Percentiles rank a stretch among this genome's conserved stretches.
phyloP scores from a whole-genome alignment of 2,888 invertebrate genomes.

The Melanostoma mellinum region DNA sequence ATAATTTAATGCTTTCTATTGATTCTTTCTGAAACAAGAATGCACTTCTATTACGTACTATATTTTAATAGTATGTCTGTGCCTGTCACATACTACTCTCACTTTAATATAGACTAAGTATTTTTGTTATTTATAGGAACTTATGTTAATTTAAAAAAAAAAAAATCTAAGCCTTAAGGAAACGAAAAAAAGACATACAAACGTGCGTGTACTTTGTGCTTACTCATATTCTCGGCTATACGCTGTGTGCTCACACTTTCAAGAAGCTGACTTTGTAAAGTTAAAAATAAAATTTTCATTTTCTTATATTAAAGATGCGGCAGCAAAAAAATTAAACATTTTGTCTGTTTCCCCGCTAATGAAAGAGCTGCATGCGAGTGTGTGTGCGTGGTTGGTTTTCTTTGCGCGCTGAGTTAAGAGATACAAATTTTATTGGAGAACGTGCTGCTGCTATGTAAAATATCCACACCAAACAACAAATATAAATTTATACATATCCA shows the following conservation, averaged over 20 bases:
- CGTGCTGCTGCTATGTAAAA: constrained; percentile 27
- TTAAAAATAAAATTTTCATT: constrained; percentile 79
- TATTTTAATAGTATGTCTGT: too few relatives aligned
- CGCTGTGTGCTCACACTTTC: constrained; percentile 55
- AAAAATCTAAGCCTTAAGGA: background rate
- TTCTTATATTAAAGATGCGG: constrained; percentile 56
- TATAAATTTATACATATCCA: constrained; percentile 37
- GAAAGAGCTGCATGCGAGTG: background rate
- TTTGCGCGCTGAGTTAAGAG: constrained; percentile 42
- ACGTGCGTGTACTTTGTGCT: constrained; percentile 38
- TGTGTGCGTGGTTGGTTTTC: constrained; percentile 55
- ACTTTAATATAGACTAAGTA: background rate
- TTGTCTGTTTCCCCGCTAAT: constrained; percentile 13
- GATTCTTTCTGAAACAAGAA: too few relatives aligned
- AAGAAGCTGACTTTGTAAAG: constrained; percentile 76
- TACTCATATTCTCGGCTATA: constrained; percentile 40
- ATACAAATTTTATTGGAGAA: constrained; percentile 46
- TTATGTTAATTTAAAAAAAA: constrained; percentile 1
- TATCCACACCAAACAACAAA: constrained; percentile 31
- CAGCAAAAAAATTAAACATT: constrained; percentile 45
- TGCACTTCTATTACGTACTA: too few relatives aligned
- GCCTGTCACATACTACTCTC: too few relatives aligned
- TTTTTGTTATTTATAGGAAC: constrained; percentile 18
- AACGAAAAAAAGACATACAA: background rate
- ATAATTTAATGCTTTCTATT: too few relatives aligned